Base-by-base conservation (phyloP, 1,140 invertebrate species). In the Callitettix versicolor region DNA sequence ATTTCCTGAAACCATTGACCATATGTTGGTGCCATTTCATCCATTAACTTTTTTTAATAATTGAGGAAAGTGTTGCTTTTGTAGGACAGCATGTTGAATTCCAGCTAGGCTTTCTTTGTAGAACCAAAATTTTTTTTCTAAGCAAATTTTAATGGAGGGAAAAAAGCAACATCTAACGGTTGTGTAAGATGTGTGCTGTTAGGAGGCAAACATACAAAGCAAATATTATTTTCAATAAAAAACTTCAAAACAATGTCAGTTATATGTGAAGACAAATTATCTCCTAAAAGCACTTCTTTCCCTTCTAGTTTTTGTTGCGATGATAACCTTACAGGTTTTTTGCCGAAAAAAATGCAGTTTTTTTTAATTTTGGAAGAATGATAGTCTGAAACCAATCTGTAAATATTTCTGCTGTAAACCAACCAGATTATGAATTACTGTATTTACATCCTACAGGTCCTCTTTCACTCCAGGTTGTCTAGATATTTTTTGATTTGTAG, bases 101-200 rank as follows among this genome's bases (percentile, higher is more conserved):
- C 26, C 26, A 9, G 26, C 26, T 30, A 4, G 26, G 26, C 26
- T 30, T 30, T 30, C 26, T 30, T 30, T 30, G 26, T 30, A 30
- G 26, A 9, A 30, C 26, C 26, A 4, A 30, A 30, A 30, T 4
- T 63, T 44, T 64, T 54, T 50, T 64, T 53, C 71, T 68, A 73
- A n/a, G 52, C 58, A 11, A 51, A 63, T 53, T 71, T 71, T 51
- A 73, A 51, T n/a, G 69, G 64, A 7, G 55, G 21, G 58, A 69
- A 70, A 44, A 69, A 64, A 18, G 64, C 65, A 15, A 71, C 65
- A 58, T 75, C 69, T 15, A 73, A 53, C 6, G 72, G 69, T 53
- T 74, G 70, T 18, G 63, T 62, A 6, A 71, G 38, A 58, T 74
- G 71, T 1, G 69, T 72, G 1, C 62, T 58, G 59, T 74, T 73